These are phyloP conservation scores for Mugil cephalus DNA, from an alignment of 2,113 vertebrate species.

Conservation along the genomic window DNA sequence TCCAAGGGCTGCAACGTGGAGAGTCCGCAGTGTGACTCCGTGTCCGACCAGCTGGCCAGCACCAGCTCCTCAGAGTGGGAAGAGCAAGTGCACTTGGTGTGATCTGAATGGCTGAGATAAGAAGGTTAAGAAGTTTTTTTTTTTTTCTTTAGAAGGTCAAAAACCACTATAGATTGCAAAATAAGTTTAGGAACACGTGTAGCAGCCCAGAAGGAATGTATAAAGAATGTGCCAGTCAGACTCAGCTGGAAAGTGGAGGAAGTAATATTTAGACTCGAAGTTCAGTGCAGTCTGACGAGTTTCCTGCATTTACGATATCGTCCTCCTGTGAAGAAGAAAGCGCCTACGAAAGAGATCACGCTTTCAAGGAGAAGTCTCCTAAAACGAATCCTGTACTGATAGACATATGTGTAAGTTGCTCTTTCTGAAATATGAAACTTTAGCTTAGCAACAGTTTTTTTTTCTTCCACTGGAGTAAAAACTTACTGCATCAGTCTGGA, in stretches of 20 bases:
- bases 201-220: slow-evolving; percentile 39
- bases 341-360: slow-evolving; percentile 18
- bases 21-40: slow-evolving; percentile 83
- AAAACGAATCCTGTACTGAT: slow-evolving; percentile 31
- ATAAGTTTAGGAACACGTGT: background rate
- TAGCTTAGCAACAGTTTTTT: slow-evolving; percentile 9
- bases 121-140: slow-evolving; percentile 1
- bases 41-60: slow-evolving; percentile 86
- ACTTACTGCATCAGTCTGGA: slow-evolving; percentile 60
- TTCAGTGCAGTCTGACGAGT: slow-evolving; percentile 15
- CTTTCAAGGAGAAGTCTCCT: slow-evolving; percentile 24
- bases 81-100: slow-evolving; percentile 94
- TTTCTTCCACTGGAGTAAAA: slow-evolving; percentile 66
- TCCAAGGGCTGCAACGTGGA: slow-evolving; percentile 71
- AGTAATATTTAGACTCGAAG: slow-evolving; percentile 12
- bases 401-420: slow-evolving; percentile 34
- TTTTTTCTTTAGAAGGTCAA: slow-evolving; percentile 36
- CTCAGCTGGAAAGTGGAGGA: background rate
- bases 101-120: slow-evolving; percentile 47
- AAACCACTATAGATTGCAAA: slow-evolving; percentile 61
- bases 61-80: slow-evolving; percentile 92
- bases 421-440: slow-evolving; percentile 49
- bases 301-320: slow-evolving; percentile 15
- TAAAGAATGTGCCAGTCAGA: slow-evolving; percentile 40
- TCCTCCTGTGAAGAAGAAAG: slow-evolving; percentile 22